Percentiles rank a stretch among this genome's conserved stretches.
These are phyloP conservation scores for Carettochelys insculpta DNA, from an alignment of 2,113 vertebrate genomes.

Conservation along the genomic window DNA sequence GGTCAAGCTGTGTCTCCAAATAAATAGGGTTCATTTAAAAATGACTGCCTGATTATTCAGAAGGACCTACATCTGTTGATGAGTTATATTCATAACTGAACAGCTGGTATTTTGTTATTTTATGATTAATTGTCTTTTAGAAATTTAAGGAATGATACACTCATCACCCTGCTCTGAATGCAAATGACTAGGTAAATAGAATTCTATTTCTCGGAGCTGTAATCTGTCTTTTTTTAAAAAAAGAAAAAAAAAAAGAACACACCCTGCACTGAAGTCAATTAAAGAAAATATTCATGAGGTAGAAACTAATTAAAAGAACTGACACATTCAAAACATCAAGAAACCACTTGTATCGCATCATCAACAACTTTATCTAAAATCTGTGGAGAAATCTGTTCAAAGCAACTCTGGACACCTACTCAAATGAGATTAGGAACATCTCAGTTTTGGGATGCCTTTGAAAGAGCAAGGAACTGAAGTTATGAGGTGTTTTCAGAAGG, in stretches of 20 bases:
- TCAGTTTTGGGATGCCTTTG: not conserved
- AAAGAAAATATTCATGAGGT: not conserved
- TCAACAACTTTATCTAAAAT: not conserved
- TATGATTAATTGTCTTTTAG: not conserved
- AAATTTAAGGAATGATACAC: not conserved
- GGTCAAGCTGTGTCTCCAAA: not conserved
- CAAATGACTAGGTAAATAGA: not conserved
- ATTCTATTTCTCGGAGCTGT: not conserved
- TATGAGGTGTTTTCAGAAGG: not conserved
- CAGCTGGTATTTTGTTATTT: not conserved
- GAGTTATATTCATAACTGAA: not conserved
- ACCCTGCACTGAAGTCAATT: not conserved
- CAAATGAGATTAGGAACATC: not conserved
- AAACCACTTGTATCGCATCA: not conserved
- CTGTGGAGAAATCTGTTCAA: not conserved
- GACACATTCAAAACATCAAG: not conserved
- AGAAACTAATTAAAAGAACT: not conserved
- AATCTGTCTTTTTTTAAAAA: not conserved
- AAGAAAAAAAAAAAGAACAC: no score
- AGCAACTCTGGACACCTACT: not conserved
- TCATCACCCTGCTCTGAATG: no score
- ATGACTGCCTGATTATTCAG: not conserved
- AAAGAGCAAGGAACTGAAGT: not conserved
- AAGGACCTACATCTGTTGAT: not conserved
- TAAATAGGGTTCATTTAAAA: not conserved